Evolutionary conservation across 2,888 invertebrate genomes (phyloP), one percentile per base, ranked within the genome.

Genomic region (Agrochola circellaris): DNA sequence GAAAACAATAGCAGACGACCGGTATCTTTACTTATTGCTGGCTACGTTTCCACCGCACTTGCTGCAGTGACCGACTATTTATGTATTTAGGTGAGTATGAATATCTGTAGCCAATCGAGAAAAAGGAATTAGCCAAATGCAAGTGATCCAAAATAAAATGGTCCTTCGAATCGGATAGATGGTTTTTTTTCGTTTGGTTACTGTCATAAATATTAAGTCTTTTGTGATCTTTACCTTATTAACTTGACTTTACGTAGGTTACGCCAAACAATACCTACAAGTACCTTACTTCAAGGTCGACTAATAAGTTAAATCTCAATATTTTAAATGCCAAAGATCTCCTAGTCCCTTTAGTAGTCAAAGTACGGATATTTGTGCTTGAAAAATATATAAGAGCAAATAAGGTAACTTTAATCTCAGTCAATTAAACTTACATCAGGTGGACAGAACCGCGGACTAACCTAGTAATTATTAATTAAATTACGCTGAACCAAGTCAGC

Each of bases 1-100:
- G 87, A 88, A 88, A 88, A 88, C 88, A 88, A 88, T 88, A 83
- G 77, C 64, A 77, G 75, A 45, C 72, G 61, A 60, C 77, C 77
- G 69, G 74, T 83, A 80, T 86, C 79, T 78, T 82, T 81, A 86
- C 75, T 83, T 87, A 88, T 82, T 78, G 78, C 82, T 70, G 58
- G 71, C n/a, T 74, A 70, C 81, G 60, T 60, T 81, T 73, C 72
- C 51, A 73, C 66, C 54, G 26, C 73, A 76, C 73, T 83, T 56
- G 72, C 54, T 64, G 72, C 78, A 65, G n/a, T 56, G 20, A 42
- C 67, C 26, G 23, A 76, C 58, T 81, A 73, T 73, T 81, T 81
- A 83, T 78, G 79, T 81, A 83, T 81, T 61, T 69, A 77, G 30
- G 42, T 42, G 23, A 42, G 17, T 69, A 65, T 56, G 38, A 65